Base-by-base conservation (phyloP, 2,888 invertebrate genomes). In the Sinopyrophorus schimmeli region DNA sequence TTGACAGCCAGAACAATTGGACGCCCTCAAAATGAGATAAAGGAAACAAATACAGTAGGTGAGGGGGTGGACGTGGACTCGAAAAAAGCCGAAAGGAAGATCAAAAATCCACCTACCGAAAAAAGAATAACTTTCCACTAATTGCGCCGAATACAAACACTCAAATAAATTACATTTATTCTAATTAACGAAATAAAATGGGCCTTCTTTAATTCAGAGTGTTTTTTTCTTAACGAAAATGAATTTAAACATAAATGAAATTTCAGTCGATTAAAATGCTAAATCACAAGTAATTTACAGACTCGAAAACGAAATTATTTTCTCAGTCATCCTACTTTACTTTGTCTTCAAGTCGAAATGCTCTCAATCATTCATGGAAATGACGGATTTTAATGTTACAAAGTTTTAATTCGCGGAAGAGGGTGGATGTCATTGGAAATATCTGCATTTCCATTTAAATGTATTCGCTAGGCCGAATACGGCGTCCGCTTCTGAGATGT, bases 1-100 rank as follows among this genome's bases (percentile, higher is more conserved):
- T 72, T 70, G 69, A 71, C 69, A 66, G 64, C 59, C 59, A 63
- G 65, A 77, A 78, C 78, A 79, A 79, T 79, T 78, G 77, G 76
- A 63, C 62, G 64, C 61, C 59, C 58, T 60, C 63, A 61, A 66
- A 67, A 67, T 67, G 65, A 68, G 68, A 69, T 66, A 66, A 69
- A 75, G 75, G 77, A 76, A 74, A 76, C 74, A 77, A 77, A 78
- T 38, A 50, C 49, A 46, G 51, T 38, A 46, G 41, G 41, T 38
- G 47, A 37, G 34, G 48, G 47, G 38, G 18, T 31, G 44, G 32
- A 53, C 54, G 53, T 54, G 55, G 54, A 27, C 54, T 56, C 40
- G 26, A 46, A 42, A 43, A 49, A 40, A n/a, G n/a, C n/a, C 46
- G 48, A 40, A 40, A 40, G 34, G 41, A 44, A n/a, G 48, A 46